Base-by-base conservation (phyloP, 2,113 vertebrate genomes). In the Plecturocebus donacophilus region DNA sequence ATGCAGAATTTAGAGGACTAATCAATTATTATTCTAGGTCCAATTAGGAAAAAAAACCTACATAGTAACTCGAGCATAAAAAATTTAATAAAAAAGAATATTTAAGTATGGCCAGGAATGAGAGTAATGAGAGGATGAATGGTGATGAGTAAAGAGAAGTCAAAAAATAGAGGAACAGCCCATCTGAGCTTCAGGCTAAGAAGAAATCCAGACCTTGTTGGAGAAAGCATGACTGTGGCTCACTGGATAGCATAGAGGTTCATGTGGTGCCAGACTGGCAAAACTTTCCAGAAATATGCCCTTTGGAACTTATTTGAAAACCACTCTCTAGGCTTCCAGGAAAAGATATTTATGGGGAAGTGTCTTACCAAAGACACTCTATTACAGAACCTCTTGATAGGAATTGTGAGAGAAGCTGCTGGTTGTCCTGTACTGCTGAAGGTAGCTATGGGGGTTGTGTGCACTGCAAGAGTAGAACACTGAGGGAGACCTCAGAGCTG, bases 391-490 rank as follows among this genome's bases (percentile, higher is more conserved):
- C 1, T 19, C 35, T 49, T 38, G 4, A 68, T 21, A 6, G n/a
- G 30, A 20, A 20, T 2, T 52, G 13, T 17, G n/a, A 14, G n/a
- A 4, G 61, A n/a, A 17, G 70, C 21, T 73, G 42, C 14, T 47
- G 32, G 8, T 47, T 19, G 1, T 61, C 6, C 4, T 45, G 54
- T 1, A 64, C 25, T 19, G 25, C 3, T 4, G 20, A 81, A 66
- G 14, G n/a, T 2, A 4, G 17, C 21, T 32, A 16, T 2, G 1
- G 13, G 8, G 73, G 52, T 27, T 11, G 20, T 14, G 20, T 25
- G 21, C 32, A 11, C n/a, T 45, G 4, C 0, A 10, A 23, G 8
- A n/a, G 23, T 32, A 23, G n/a, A 40, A n/a, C 27, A 42, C 17
- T 0, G 9, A 89, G 27, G 30, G 27, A 32, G 27, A 14, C 25